phyloP scores from a whole-genome alignment of 2,113 vertebrate genomes.

The Cebus imitator region DNA sequence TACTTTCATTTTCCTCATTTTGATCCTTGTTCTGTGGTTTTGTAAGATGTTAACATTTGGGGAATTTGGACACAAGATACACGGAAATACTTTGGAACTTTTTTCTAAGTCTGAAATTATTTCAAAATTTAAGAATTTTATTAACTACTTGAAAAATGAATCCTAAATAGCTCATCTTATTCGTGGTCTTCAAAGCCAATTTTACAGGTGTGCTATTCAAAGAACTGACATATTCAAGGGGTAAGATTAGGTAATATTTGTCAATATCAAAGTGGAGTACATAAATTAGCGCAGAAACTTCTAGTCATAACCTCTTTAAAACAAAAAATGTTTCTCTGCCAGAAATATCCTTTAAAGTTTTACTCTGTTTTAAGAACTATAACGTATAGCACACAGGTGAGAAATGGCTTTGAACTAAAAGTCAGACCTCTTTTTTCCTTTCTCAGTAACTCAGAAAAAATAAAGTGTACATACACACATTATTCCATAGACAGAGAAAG shows the following conservation, averaged over 20 bases:
- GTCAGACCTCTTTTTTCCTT: not conserved
- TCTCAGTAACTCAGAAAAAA: not conserved
- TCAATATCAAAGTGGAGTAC: not conserved
- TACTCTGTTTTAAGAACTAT: not conserved
- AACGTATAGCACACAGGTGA: too few species aligned
- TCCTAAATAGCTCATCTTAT: not conserved
- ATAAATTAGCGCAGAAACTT: not conserved
- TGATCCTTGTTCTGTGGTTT: not conserved
- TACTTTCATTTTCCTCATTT: not conserved
- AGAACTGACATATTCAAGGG: not conserved
- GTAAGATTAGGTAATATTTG: not conserved
- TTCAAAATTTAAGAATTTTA: not conserved
- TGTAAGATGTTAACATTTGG: too few species aligned
- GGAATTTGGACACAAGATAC: not conserved
- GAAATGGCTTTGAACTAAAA: not conserved
- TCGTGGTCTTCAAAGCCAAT: not conserved
- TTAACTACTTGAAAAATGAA: not conserved
- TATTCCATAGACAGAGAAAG: not conserved
- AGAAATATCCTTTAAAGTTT: not conserved
- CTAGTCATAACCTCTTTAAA: not conserved
- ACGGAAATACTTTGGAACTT: not conserved
- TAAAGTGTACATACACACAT: too few species aligned
- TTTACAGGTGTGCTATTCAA: not conserved
- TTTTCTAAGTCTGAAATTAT: not conserved
- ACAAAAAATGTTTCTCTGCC: not conserved